Evolutionary conservation across 1,140 invertebrate genomes (phyloP).

Genomic region (Chlorops oryzae): DNA sequence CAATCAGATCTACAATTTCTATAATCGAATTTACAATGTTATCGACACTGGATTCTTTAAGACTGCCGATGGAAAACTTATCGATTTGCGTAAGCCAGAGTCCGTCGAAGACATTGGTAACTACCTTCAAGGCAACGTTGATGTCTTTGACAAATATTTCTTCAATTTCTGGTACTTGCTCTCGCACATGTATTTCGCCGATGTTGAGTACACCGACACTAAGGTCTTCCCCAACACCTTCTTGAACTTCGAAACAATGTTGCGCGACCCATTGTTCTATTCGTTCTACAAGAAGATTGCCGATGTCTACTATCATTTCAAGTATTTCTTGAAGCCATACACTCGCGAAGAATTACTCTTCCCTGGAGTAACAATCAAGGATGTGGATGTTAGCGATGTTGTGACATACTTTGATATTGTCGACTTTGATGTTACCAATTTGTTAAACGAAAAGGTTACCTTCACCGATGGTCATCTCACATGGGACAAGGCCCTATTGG

Average conservation of each 20-base stretch:
- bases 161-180: conserved; percentile 51
- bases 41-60: conserved; percentile 57
- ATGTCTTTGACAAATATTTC: conserved; percentile 55
- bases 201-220: conserved; percentile 25
- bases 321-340: conserved; percentile 9
- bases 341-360: conserved; percentile 12
- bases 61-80: conserved; percentile 49
- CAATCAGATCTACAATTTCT: conserved; percentile 47
- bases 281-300: conserved; percentile 54
- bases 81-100: conserved; percentile 51
- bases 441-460: conserved; percentile 50
- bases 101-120: conserved; percentile 58
- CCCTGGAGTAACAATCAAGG: conserved; percentile 38
- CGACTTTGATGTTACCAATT: conserved; percentile 61
- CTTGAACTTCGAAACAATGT: conserved; percentile 51
- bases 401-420: conserved; percentile 67
- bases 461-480: conserved; percentile 37
- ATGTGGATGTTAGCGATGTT: conserved; percentile 57
- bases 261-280: conserved; percentile 56
- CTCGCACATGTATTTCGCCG: conserved; percentile 41
- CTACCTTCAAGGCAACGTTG: conserved; percentile 57
- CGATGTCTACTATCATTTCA: conserved; percentile 43
- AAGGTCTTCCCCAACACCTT: conserved; percentile 47
- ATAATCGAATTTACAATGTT: conserved; percentile 56
- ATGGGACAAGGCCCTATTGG: conserved; percentile 36